Base-by-base conservation (phyloP, 2,888 invertebrate genomes). In the Entomobrya proxima region DNA sequence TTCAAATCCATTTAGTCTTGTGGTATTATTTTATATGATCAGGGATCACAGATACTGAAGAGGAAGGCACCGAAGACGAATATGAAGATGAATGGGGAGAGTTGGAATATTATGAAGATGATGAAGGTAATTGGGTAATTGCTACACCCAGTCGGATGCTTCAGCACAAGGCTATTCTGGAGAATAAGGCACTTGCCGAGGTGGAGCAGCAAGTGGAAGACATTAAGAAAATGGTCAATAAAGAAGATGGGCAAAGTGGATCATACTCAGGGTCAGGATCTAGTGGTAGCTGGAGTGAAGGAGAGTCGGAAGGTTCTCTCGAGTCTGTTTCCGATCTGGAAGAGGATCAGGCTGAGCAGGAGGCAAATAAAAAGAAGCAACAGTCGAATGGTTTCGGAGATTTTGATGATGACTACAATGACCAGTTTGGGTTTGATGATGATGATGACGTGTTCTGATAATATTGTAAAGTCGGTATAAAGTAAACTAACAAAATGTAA, bases 81-180 rank as follows among this genome's bases (percentile, higher is more conserved):
- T 30, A 67, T 13, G 74, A 74, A 6, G 80, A 84, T 27, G 87
- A 87, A 27, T 76, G 81, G 61, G 87, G 77, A 6, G 85, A 85
- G 40, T 52, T 87, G 72, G 87, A 87, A 58, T 87, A 87, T 27
- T 87, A 87, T 47, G 85, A 85, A 55, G 87, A 87, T 64, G 84
- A 84, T 3, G 84, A 84, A 13, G 87, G 87, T 1, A 85, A 85
- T 69, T 75, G 85, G 74, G 85, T 87, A 4, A 50, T 87, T 27
- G 87, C 87, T 5, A 58, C 87, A 0, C 78, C 74, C 1, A 74
- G 85, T 35, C 44, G 87, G n/a, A 87, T 87, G 87, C 75, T 75
- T n/a, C 77, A 74, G 24, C 87, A 87, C 75, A 82, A 79, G n/a
- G 82, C 85, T 6, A 78, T 87, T 32, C 30, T 87, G 15, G 87